Evolutionary conservation across 2,888 invertebrate species (phyloP).

Genomic region (Brachycybe producta): DNA sequence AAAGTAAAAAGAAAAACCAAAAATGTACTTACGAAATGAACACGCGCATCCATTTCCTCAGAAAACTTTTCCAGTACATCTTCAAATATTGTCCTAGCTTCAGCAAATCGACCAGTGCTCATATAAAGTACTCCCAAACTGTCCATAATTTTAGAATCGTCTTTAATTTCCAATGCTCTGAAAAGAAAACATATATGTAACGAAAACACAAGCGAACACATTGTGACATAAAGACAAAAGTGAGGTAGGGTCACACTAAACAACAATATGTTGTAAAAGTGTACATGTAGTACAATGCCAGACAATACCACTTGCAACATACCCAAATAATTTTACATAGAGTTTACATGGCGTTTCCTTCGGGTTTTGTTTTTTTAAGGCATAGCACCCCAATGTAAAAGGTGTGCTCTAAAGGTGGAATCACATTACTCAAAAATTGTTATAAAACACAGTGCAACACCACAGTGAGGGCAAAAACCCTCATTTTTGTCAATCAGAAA

Average conservation of each 20-base stretch:
- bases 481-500: too few species aligned
- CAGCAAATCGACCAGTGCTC: slow-evolving; percentile 17
- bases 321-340: neutral
- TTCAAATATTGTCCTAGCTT: slow-evolving; percentile 18
- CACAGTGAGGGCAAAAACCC: too few species aligned
- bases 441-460: too few species aligned
- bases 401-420: too few species aligned
- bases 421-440: too few species aligned
- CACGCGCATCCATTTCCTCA: slow-evolving; percentile 20
- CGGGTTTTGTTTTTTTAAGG: too few species aligned
- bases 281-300: too few species aligned
- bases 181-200: neutral
- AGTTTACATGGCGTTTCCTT: too few species aligned
- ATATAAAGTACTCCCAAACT: slow-evolving; percentile 19
- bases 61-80: slow-evolving; percentile 14
- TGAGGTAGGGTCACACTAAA: neutral
- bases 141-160: slow-evolving; percentile 19
- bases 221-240: neutral
- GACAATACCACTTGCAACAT: too few species aligned
- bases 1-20: neutral
- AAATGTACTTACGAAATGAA: slow-evolving; percentile 19
- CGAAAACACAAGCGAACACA: neutral
- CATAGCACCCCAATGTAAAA: too few species aligned
- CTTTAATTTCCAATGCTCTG: slow-evolving; percentile 17
- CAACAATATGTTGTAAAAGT: neutral